A percentile compares a stretch with the other conserved stretches of the same genome.
Conservation (phyloP, 2,797 vertebrate genomes). For the Garrulus glandarius region DNA sequence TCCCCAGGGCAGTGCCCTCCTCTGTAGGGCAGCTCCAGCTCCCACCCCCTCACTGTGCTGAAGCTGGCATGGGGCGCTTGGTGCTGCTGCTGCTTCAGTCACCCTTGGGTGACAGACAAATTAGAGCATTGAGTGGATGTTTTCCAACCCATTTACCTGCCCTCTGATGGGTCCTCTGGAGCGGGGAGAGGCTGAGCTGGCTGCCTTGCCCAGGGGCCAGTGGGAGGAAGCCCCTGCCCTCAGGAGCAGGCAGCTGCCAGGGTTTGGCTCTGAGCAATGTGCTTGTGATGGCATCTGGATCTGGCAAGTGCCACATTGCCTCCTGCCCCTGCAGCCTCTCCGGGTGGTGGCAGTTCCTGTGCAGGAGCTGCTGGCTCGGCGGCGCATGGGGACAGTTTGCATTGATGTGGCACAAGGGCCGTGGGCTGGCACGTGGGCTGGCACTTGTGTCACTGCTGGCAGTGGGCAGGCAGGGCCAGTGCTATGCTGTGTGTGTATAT, state of each 20-base stretch:
- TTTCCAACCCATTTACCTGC: neutral
- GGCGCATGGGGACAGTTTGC: accelerated
- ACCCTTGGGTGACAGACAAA: neutral
- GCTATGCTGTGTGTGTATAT: neutral
- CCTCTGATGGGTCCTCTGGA: neutral
- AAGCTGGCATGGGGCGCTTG: neutral
- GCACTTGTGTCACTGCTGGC: neutral
- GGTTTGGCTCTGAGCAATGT: neutral
- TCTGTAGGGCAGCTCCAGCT: slow-evolving; percentile 33
- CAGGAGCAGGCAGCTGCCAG: neutral
- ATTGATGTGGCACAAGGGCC: accelerated
- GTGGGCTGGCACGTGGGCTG: neutral
- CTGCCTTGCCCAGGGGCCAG: neutral
- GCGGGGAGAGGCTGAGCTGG: neutral
- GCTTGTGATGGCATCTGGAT: neutral
- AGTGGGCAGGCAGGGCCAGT: neutral
- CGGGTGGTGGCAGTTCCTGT: neutral
- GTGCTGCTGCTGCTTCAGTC: neutral
- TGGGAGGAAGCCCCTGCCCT: neutral
- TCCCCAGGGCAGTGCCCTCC: slow-evolving; percentile 48
- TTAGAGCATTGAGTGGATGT: slow-evolving; percentile 25
- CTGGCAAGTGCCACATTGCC: neutral
- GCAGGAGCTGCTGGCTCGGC: neutral
- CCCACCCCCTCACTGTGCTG: neutral
- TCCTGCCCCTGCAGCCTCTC: neutral